Conservation (phyloP, 2,888 invertebrate genomes). For the Anthophora plumipes region DNA sequence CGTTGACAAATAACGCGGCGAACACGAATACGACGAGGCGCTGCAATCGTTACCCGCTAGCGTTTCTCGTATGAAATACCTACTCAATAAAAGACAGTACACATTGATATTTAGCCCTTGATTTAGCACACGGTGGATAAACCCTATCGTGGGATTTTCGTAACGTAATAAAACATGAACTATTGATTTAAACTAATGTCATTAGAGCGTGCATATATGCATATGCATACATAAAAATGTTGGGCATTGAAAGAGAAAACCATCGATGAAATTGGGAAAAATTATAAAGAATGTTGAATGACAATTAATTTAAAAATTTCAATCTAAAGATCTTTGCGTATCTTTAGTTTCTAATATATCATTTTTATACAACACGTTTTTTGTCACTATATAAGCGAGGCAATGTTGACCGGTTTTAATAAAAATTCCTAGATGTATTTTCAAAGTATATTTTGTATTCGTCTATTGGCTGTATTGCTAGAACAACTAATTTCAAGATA, state of each 20-base stretch:
- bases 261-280: not conserved
- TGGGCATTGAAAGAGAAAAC: not conserved
- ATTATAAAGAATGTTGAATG: not conserved
- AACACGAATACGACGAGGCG: conserved; percentile 9
- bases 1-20: conserved; percentile 25
- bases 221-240: not conserved
- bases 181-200: not conserved
- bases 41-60: conserved; percentile 17
- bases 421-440: not conserved
- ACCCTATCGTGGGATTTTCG: too few species aligned
- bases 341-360: not conserved
- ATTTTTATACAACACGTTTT: not conserved
- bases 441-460: not conserved
- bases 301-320: not conserved
- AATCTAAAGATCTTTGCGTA: too few species aligned
- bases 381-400: not conserved
- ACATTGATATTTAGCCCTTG: not conserved
- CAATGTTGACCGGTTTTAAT: not conserved
- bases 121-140: not conserved
- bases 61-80: not conserved
- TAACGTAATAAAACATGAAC: not conserved
- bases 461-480: not conserved
- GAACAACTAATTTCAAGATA: conserved; percentile 20
- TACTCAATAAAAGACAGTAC: not conserved
- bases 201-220: not conserved